Evolutionary conservation across 2,113 vertebrate genomes (phyloP).

Genomic region (Lutjanus erythropterus): DNA sequence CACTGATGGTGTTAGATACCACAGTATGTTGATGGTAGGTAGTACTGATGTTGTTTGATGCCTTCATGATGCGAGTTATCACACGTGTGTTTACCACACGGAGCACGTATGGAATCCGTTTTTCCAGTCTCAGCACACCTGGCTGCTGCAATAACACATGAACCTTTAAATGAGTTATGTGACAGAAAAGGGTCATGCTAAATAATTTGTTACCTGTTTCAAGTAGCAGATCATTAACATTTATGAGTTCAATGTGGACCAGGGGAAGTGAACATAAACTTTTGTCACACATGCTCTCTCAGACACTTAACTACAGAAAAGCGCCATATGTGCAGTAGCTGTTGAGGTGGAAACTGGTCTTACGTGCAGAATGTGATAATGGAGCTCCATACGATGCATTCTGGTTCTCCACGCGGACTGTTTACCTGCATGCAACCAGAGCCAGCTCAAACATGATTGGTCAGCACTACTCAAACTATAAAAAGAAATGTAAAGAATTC

Average conservation of each 20-base stretch:
- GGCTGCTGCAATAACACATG: neutral
- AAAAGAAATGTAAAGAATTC: too few species aligned
- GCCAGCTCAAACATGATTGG: too few species aligned
- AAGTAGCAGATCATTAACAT: neutral
- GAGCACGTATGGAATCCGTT: neutral
- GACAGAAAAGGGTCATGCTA: neutral
- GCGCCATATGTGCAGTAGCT: neutral
- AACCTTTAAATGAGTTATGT: neutral
- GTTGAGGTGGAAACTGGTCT: neutral
- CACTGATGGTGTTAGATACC: too few species aligned
- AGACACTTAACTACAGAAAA: neutral
- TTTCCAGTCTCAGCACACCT: neutral
- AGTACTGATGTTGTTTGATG: too few species aligned
- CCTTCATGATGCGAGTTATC: neutral
- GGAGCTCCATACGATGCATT: neutral
- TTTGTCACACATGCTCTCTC: neutral
- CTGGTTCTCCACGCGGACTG: too few species aligned
- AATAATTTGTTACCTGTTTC: neutral
- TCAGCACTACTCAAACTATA: too few species aligned
- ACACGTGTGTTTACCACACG: neutral
- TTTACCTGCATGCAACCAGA: too few species aligned
- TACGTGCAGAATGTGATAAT: neutral
- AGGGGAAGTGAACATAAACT: neutral
- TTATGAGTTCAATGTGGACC: neutral
- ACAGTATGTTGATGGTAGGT: too few species aligned